Base-by-base conservation (phyloP, 1,140 invertebrate genomes). In the Aphaenogaster floridana region DNA sequence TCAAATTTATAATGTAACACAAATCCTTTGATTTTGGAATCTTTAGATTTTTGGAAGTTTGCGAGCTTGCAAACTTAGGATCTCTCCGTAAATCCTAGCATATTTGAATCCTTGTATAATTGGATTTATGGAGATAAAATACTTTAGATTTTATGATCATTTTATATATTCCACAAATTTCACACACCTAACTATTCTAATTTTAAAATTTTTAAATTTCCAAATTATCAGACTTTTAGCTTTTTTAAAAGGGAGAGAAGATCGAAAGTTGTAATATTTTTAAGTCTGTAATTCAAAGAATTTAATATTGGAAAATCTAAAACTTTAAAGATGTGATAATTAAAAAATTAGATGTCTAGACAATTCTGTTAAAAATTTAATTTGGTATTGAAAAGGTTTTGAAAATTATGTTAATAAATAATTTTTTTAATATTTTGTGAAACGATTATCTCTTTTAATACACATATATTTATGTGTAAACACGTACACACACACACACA, bases 41-140 rank as follows among this genome's bases (percentile, higher is more conserved):
- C 39, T 77, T 77, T 61, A 21, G 13, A 42, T 59, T 77, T 77
- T 77, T 77, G 34, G 4, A 77, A 77, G 21, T 42, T 77, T 28
- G 8, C 13, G 54, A 59, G 39, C 5, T 54, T 74, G 50, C 8
- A 3, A 54, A 54, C 17, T 50, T 72, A n/a, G 2, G 6, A 42
- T 3, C 34, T 15, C 6, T 57, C 13, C 11, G 3, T 57, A 57
- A 76, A 76, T 57, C 36, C 34, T 36, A 57, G 36, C 6, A 13
- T 15, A 54, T 74, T 76, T 28, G 50, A 74, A 42, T 57, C n/a
- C 11, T 74, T 21, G 5, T 50, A 71, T 39, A 36, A 76, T 57
- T 76, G 17, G 7, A 57, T 57, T 54, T 52, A 54, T 57, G 3
- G 13, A 42, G 34, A 54, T 39, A n/a, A 39, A 76, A 76, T 57